These are phyloP conservation scores for Pterocles burchelli DNA, from an alignment of 2,113 vertebrate genomes.

Conservation along the genomic window DNA sequence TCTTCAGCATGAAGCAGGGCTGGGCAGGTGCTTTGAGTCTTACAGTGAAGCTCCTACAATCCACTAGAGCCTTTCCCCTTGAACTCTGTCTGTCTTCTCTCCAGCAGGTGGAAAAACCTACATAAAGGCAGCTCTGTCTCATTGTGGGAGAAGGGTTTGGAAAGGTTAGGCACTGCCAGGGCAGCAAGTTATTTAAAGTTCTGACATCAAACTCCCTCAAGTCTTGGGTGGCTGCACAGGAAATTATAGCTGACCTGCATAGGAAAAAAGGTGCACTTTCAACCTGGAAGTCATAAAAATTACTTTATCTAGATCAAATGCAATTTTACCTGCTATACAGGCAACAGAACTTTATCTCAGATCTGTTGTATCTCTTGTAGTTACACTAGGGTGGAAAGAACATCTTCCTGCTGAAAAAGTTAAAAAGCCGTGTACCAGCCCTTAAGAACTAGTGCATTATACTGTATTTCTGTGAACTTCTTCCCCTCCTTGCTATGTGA, in stretches of 20 bases:
- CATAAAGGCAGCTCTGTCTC: background rate
- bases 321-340: background rate
- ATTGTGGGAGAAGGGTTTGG: background rate
- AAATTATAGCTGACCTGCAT: slow-evolving; percentile 49
- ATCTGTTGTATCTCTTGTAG: background rate
- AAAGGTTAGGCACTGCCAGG: background rate
- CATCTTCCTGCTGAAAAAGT: background rate
- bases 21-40: background rate
- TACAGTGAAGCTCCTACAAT: background rate
- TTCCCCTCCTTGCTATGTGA: background rate
- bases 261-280: slow-evolving; percentile 26
- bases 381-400: background rate
- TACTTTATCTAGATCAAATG: background rate
- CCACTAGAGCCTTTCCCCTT: background rate
- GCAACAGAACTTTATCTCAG: background rate
- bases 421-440: background rate
- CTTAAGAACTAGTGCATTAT: background rate
- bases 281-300: background rate
- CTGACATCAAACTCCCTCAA: slow-evolving; percentile 4
- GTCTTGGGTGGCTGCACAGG: background rate
- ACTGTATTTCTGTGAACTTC: background rate
- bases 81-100: accelerated
- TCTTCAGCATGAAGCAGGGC: background rate
- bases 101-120: background rate
- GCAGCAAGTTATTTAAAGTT: slow-evolving; percentile 17